Percentiles rank a stretch among this genome's conserved stretches.
Conservation (phyloP, 1,140 invertebrate species). For the Nephila pilipes region DNA sequence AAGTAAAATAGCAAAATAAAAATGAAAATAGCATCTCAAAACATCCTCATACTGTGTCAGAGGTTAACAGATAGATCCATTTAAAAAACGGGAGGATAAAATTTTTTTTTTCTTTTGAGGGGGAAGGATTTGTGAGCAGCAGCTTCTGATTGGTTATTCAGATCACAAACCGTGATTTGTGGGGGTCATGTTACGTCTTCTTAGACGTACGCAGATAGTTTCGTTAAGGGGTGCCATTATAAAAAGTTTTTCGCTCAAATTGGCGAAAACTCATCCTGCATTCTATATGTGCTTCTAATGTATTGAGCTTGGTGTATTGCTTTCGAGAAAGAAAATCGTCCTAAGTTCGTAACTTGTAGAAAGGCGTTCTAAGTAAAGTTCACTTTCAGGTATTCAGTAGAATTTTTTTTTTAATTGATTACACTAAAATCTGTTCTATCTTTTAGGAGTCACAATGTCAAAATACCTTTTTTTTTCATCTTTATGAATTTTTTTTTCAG, state of each 20-base stretch:
- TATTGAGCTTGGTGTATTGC: too few relatives aligned
- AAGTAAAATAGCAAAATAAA: neutral
- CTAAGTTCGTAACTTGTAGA: too few relatives aligned
- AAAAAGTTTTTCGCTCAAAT: neutral
- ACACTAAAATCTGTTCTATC: too few relatives aligned
- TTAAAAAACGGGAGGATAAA: slow-evolving; percentile 60
- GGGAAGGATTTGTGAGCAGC: neutral
- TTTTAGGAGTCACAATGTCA: too few relatives aligned
- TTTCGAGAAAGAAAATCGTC: too few relatives aligned
- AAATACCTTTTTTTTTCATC: too few relatives aligned
- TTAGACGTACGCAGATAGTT: slow-evolving; percentile 16
- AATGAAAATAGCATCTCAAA: slow-evolving; percentile 60
- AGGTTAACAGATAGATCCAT: slow-evolving; percentile 76
- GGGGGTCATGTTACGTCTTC: slow-evolving; percentile 75
- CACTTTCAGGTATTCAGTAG: too few relatives aligned
- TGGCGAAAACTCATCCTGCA: neutral
- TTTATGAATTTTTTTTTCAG: too few relatives aligned
- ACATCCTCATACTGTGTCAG: slow-evolving; percentile 69
- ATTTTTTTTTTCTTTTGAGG: neutral
- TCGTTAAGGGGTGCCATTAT: neutral
- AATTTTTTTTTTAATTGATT: too few relatives aligned
- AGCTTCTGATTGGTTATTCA: slow-evolving; percentile 71
- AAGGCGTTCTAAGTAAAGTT: too few relatives aligned
- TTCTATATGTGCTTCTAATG: too few relatives aligned
- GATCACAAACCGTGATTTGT: slow-evolving; percentile 72